Evolutionary conservation across 1,140 invertebrate species (phyloP).

Genomic region (Phthorimaea operculella): DNA sequence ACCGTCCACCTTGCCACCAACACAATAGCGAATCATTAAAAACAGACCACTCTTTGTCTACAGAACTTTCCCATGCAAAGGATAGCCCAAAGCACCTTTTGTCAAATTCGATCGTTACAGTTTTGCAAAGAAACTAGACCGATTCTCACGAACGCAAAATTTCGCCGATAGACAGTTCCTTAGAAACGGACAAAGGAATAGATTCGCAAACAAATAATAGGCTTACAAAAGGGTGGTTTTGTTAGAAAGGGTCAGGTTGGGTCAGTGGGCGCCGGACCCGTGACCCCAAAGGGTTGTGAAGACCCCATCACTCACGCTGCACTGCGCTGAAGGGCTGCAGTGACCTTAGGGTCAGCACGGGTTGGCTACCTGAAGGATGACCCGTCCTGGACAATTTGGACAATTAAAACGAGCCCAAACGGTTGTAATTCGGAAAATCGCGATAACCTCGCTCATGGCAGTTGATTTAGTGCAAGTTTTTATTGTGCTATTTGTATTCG

Average conservation of each 20-base stretch:
- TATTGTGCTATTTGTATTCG: constrained; percentile 14
- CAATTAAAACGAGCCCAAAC: constrained; percentile 62
- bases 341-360: constrained; percentile 58
- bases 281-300: constrained; percentile 12
- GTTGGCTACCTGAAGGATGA: constrained; percentile 55
- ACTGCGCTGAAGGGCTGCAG: constrained; percentile 58
- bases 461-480: constrained; percentile 8
- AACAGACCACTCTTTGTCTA: constrained; percentile 62
- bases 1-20: constrained; percentile 20
- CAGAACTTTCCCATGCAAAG: constrained; percentile 51
- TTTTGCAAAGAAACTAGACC: constrained; percentile 65
- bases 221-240: constrained; percentile 60
- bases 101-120: constrained; percentile 46
- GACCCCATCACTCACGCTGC: constrained; percentile 61
- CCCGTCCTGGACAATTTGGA: constrained; percentile 57
- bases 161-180: constrained; percentile 38
- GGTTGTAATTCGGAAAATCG: constrained; percentile 41
- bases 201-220: constrained; percentile 66
- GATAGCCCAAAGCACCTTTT: constrained; percentile 14
- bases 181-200: constrained; percentile 47
- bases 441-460: constrained; percentile 47
- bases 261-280: constrained; percentile 38
- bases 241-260: constrained; percentile 51
- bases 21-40: constrained; percentile 63
- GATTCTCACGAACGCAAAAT: constrained; percentile 60